A percentile compares a stretch with the other conserved stretches of the same genome.
These are phyloP conservation scores for Loripinus fragilis DNA, from an alignment of 2,888 invertebrate species.

Conservation along the genomic window DNA sequence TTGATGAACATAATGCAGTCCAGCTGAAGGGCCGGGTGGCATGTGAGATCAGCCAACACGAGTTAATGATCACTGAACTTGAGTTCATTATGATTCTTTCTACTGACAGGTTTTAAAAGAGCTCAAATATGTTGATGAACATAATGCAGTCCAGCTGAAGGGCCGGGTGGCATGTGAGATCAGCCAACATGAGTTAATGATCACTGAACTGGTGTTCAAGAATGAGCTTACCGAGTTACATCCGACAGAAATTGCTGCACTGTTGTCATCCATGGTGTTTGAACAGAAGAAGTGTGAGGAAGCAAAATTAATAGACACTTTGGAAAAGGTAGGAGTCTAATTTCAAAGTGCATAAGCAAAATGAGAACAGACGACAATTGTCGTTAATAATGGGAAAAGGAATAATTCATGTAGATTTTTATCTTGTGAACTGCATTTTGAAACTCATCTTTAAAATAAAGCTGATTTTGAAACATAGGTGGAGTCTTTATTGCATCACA, in stretches of 20 bases:
- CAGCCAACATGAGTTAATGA: slow-evolving; percentile 91
- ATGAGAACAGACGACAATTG: too few species aligned
- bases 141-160: slow-evolving; percentile 86
- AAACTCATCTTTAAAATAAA: too few species aligned
- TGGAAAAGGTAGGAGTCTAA: slow-evolving; percentile 85
- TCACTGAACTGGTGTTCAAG: slow-evolving; percentile 96
- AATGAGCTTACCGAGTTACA: slow-evolving; percentile 93
- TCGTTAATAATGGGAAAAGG: too few species aligned
- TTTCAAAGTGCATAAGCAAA: too few species aligned
- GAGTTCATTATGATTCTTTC: slow-evolving; percentile 89
- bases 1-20: slow-evolving; percentile 89
- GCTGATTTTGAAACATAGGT: too few species aligned
- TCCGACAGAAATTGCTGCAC: slow-evolving; percentile 96
- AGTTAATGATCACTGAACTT: slow-evolving; percentile 95
- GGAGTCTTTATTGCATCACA: too few species aligned
- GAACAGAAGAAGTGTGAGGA: slow-evolving; percentile 88
- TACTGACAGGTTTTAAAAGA: slow-evolving; percentile 86
- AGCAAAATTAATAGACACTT: slow-evolving; percentile 86
- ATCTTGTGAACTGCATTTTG: too few species aligned
- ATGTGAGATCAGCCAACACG: slow-evolving; percentile 92
- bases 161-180: slow-evolving; percentile 94
- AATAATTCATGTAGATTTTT: too few species aligned
- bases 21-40: slow-evolving; percentile 90
- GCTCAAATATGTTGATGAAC: slow-evolving; percentile 90
- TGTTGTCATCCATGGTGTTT: slow-evolving; percentile 96